phyloP scores from a whole-genome alignment of 2,797 vertebrate genomes.

The Lepus townsendii region DNA sequence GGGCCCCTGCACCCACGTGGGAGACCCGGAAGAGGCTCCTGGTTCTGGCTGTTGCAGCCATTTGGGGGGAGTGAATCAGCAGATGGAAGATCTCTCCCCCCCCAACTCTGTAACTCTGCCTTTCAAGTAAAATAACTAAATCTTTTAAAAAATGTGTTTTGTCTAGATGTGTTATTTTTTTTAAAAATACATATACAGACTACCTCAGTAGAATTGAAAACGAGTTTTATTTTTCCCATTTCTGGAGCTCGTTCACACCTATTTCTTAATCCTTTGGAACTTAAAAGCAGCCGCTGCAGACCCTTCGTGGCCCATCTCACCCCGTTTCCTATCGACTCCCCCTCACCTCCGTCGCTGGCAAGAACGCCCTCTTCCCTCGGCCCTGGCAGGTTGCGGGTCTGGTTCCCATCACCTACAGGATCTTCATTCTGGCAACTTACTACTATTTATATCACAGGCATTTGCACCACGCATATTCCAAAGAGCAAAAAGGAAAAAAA shows the following conservation, averaged over 20 bases:
- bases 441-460: slow-evolving; percentile 71
- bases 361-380: not conserved
- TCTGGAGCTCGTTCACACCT: not conserved
- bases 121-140: no score
- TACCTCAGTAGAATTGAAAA: not conserved
- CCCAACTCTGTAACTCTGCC: no score
- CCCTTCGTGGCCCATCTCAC: no score
- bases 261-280: not conserved
- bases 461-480: slow-evolving; percentile 20
- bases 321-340: no score
- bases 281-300: not conserved
- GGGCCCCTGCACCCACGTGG: no score
- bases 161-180: not conserved
- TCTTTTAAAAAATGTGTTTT: not conserved
- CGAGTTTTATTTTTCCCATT: not conserved
- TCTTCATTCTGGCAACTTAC: slow-evolving; percentile 50
- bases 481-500: not conserved
- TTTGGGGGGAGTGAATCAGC: no score
- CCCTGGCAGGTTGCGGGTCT: not conserved
- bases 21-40: no score
- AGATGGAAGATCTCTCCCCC: no score
- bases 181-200: not conserved
- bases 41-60: no score
- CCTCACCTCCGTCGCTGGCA: no score
- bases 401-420: not conserved